Evolutionary conservation across 2,888 invertebrate genomes (phyloP), one percentile per base, ranked within the genome.

Genomic region (Silvanus unidentatus): DNA sequence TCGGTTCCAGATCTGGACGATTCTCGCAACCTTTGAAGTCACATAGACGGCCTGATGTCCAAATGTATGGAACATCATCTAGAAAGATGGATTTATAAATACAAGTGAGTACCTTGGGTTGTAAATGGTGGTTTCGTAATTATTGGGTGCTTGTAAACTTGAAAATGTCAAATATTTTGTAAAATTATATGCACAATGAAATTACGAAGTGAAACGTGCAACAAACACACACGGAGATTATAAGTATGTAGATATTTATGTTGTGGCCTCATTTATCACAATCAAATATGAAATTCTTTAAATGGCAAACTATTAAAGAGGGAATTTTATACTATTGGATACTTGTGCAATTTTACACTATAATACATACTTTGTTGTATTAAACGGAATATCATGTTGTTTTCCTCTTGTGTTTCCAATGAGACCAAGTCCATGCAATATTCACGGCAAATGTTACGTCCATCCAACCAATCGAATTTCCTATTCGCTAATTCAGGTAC

Each of bases 361-460:
- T 5, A 12, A 12, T 28, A 73, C 81, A 77, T 68, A 86, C 87
- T 88, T 71, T 88, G 86, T 71, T 89, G 88, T 56, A 91, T 89
- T 35, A 90, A 79, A 71, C 84, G 86, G 81, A 88, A 90, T 71
- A 91, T 82, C 63, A 91, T 81, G 72, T 91, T 90, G 68, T 92
- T 91, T 71, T 93, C 89, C 69, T 90, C 89, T 72, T 91, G 89
- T 9, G 88, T 86, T 71, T 93, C 92, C 71, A 92, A 77, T 13
- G 90, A 88, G 39, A 92, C 86, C 59, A 91, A 80, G 72, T 93
- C 93, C 93, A 93, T 93, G 73, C 93, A 93, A 73, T 91, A 91
- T 70, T 91, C 89, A 55, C 93, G 80, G 76, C 93, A 93, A 63
- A 89, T 79, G 72, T 93, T 93, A 62, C 92, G 84, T 16, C 89